phyloP scores from a whole-genome alignment of 1,140 invertebrate species.

The Megathymus violae region DNA sequence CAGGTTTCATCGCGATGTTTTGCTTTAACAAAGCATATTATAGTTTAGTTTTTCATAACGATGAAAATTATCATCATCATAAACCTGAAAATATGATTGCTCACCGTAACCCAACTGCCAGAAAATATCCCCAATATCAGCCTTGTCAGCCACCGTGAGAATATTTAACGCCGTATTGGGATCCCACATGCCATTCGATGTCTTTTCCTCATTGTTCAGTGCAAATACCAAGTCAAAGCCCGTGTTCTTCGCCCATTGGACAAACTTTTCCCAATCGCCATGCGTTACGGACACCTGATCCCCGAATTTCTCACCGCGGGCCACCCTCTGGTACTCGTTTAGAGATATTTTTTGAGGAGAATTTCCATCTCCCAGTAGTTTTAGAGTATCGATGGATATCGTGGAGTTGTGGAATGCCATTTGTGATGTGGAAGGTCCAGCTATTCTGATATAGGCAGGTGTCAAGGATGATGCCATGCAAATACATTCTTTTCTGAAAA shows the following conservation, averaged over 20 bases:
- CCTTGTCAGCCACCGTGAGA: constrained; percentile 84
- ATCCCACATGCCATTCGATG: constrained; percentile 79
- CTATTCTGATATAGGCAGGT: constrained; percentile 86
- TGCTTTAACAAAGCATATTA: too few species aligned
- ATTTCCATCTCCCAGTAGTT: constrained; percentile 27
- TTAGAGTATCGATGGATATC: constrained; percentile 57
- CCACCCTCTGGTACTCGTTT: constrained; percentile 17
- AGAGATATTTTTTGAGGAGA: constrained; percentile 42
- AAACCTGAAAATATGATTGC: too few species aligned
- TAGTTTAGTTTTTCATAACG: too few species aligned
- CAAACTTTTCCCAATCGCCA: constrained; percentile 75
- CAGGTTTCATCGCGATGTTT: too few species aligned
- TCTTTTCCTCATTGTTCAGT: constrained; percentile 71
- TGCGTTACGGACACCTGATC: constrained; percentile 47
- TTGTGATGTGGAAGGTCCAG: constrained; percentile 84
- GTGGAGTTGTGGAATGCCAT: constrained; percentile 75
- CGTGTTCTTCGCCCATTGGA: constrained; percentile 76
- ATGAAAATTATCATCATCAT: too few species aligned
- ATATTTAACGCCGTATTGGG: constrained; percentile 81
- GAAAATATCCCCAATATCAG: constrained; percentile 80
- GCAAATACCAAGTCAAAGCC: constrained; percentile 81
- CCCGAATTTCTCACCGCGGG: not conserved
- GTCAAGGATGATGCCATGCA: constrained; percentile 85
- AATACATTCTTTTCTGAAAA: constrained; percentile 77
- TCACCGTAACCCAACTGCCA: constrained; percentile 89